Conservation (phyloP, 2,888 invertebrate species). For the Carcina quercana region DNA sequence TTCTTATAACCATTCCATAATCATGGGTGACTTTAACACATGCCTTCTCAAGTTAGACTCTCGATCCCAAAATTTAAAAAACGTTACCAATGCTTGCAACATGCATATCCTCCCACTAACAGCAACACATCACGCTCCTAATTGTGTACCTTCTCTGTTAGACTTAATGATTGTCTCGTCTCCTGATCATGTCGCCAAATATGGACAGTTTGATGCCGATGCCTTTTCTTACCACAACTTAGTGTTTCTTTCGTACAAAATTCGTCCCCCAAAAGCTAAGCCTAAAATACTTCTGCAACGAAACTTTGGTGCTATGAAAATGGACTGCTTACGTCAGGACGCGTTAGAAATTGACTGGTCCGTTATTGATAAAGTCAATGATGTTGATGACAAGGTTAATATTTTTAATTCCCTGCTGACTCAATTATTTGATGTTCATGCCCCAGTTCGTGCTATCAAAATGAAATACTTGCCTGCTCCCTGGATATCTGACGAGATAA, state of each 20-base stretch:
- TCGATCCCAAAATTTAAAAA: neutral
- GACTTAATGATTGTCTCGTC: neutral
- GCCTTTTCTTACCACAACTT: constrained; percentile 14
- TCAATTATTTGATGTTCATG: too few species aligned
- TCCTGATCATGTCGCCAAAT: too few species aligned
- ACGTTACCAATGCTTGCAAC: neutral
- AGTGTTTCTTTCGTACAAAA: constrained; percentile 12
- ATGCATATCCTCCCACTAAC: neutral
- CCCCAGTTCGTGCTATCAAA: too few species aligned
- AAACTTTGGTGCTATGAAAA: too few species aligned
- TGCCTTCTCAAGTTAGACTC: neutral
- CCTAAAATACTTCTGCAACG: constrained; percentile 8
- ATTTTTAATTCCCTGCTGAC: too few species aligned
- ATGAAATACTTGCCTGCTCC: too few species aligned
- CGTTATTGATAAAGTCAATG: too few species aligned
- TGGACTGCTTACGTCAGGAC: too few species aligned
- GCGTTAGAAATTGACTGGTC: too few species aligned
- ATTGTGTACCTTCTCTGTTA: neutral
- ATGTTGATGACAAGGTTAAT: too few species aligned
- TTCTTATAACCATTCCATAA: neutral
- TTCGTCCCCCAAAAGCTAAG: constrained; percentile 10
- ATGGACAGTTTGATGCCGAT: constrained; percentile 11
- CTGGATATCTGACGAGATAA: too few species aligned
- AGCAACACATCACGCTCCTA: neutral
- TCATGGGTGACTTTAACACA: too few species aligned